These are phyloP conservation scores for Lutraria lutraria DNA, from an alignment of 2,888 invertebrate species.

Conservation along the genomic window DNA sequence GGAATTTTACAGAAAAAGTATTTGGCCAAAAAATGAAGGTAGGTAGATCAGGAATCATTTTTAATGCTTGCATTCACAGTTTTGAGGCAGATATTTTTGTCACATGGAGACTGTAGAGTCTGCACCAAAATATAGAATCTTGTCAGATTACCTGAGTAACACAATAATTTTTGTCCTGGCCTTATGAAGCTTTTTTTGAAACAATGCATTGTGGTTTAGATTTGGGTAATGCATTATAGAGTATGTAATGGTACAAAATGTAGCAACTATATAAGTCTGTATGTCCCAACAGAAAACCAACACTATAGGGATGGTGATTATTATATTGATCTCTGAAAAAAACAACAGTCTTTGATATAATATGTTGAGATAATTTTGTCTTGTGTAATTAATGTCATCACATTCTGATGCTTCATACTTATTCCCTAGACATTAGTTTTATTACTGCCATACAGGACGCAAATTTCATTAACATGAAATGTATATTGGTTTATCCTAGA, in stretches of 20 bases:
- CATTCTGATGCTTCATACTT: background rate
- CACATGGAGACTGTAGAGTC: too few relatives aligned
- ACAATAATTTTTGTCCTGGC: too few relatives aligned
- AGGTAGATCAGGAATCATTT: too few relatives aligned
- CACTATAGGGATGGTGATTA: background rate
- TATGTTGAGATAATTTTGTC: background rate
- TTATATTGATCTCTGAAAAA: background rate
- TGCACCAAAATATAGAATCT: too few relatives aligned
- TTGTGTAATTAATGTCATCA: background rate
- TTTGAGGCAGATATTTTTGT: too few relatives aligned
- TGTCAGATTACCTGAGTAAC: too few relatives aligned
- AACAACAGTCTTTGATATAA: background rate
- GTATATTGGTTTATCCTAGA: background rate
- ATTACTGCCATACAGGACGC: background rate
- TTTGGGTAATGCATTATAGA: background rate
- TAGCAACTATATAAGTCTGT: background rate
- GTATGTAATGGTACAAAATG: too few relatives aligned
- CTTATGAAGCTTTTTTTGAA: too few relatives aligned
- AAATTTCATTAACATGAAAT: background rate
- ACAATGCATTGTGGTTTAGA: background rate
- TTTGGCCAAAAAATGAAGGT: too few relatives aligned
- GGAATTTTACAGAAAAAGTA: too few relatives aligned
- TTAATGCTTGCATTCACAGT: too few relatives aligned
- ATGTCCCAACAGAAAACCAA: background rate
- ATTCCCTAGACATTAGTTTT: background rate